phyloP scores from a whole-genome alignment of 2,113 vertebrate genomes.

The Gila orcuttii region DNA sequence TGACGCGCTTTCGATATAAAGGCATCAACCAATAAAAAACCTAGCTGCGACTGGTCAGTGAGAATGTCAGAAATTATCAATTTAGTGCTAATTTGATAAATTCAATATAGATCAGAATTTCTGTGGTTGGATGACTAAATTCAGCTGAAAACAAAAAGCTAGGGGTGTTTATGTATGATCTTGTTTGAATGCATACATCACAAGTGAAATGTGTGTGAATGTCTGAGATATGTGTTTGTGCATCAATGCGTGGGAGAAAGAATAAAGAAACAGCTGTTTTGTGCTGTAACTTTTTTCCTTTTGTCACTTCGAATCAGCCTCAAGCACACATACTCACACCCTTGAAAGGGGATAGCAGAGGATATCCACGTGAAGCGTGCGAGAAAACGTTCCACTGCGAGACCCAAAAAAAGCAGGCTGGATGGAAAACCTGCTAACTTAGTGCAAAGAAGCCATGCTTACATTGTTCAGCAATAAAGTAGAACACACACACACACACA shows the following conservation, averaged over 20 bases:
- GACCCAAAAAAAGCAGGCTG: constrained; percentile 17
- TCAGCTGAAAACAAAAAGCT: not conserved
- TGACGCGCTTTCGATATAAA: not conserved
- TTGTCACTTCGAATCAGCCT: constrained; percentile 6
- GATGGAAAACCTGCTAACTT: constrained; percentile 45
- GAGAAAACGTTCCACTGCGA: constrained; percentile 11
- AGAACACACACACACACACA: constrained; percentile 34
- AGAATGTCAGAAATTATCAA: not conserved
- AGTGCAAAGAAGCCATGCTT: constrained; percentile 26
- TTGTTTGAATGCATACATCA: constrained; percentile 2
- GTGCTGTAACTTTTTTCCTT: constrained; percentile 28
- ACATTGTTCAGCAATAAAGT: constrained; percentile 28
- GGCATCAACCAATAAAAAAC: not conserved
- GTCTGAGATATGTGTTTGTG: constrained; percentile 6
- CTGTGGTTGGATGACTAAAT: not conserved
- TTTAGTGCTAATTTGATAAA: not conserved
- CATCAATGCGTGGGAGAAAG: not conserved
- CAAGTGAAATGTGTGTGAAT: constrained; percentile 17
- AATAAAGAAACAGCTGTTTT: constrained; percentile 44
- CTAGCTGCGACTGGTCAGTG: not conserved
- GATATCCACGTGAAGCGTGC: constrained; percentile 18
- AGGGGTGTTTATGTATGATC: not conserved
- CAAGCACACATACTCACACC: constrained; percentile 7
- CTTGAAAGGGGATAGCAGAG: constrained; percentile 33
- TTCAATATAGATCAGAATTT: too few relatives aligned